phyloP scores from a whole-genome alignment of 2,888 invertebrate genomes.

The Mimas tiliae region DNA sequence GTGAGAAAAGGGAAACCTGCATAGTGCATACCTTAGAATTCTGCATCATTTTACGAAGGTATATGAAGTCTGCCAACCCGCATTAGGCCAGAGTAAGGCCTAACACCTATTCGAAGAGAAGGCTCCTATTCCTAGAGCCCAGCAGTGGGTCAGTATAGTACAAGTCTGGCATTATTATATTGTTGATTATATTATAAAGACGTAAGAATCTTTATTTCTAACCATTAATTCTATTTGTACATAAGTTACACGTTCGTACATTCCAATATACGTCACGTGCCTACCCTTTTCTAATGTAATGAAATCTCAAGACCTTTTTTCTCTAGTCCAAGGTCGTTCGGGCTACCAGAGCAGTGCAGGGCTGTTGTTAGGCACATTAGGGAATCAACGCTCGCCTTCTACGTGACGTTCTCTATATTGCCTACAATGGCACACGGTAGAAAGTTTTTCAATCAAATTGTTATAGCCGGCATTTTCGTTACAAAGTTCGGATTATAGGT shows the following conservation, averaged over 20 bases:
- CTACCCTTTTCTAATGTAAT: slow-evolving; percentile 6
- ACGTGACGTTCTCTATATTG: not conserved
- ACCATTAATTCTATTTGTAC: not conserved
- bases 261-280: not conserved
- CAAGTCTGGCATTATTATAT: too few species aligned
- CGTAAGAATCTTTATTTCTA: too few species aligned
- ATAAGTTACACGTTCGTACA: not conserved
- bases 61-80: too few species aligned
- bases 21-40: too few species aligned
- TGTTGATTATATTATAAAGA: too few species aligned
- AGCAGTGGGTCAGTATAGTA: too few species aligned
- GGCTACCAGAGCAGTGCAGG: not conserved
- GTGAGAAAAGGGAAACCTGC: too few species aligned
- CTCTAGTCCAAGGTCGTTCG: not conserved
- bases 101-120: too few species aligned
- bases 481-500: too few species aligned
- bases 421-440: not conserved
- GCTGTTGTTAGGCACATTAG: not conserved
- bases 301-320: not conserved
- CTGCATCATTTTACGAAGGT: too few species aligned
- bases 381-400: not conserved
- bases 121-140: too few species aligned
- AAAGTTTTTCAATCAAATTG: not conserved
- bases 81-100: too few species aligned
- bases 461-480: not conserved